Conservation (phyloP, 2,888 invertebrate genomes). For the Zootermopsis nevadensis region DNA sequence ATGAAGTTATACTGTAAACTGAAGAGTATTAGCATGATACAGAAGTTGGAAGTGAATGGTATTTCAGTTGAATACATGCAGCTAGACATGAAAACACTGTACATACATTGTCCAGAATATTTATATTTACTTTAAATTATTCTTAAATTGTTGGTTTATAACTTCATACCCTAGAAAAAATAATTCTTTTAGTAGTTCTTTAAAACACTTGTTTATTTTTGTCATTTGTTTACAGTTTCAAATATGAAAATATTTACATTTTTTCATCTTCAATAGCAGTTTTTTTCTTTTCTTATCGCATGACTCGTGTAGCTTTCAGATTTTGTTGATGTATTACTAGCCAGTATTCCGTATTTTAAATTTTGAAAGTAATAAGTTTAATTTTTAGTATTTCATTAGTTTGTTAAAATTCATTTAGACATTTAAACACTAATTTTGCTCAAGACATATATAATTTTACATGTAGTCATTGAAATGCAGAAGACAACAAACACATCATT, state of each 20-base stretch:
- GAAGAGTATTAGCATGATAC: background rate
- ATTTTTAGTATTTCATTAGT: no score
- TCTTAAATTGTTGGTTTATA: background rate
- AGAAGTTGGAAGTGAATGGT: background rate
- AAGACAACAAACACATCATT: no score
- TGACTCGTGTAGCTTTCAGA: background rate
- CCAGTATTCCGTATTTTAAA: background rate
- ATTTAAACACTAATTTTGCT: no score
- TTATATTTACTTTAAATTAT: conserved; percentile 4
- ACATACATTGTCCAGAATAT: background rate
- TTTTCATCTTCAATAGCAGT: background rate
- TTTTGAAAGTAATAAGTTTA: background rate
- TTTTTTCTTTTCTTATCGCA: background rate
- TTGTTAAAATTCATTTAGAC: no score
- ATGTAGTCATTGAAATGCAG: no score
- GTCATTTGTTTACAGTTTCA: background rate
- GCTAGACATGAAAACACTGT: background rate
- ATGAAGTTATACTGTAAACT: background rate
- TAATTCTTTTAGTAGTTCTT: conserved; percentile 15
- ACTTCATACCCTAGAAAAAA: background rate
- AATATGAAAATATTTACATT: background rate
- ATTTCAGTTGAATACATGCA: background rate
- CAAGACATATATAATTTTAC: no score
- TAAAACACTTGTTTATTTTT: background rate
- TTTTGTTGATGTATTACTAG: background rate